Conservation (phyloP, 30 jellyfish, hydroid and myxozoan genomes). For the Aurelia aurita region DNA sequence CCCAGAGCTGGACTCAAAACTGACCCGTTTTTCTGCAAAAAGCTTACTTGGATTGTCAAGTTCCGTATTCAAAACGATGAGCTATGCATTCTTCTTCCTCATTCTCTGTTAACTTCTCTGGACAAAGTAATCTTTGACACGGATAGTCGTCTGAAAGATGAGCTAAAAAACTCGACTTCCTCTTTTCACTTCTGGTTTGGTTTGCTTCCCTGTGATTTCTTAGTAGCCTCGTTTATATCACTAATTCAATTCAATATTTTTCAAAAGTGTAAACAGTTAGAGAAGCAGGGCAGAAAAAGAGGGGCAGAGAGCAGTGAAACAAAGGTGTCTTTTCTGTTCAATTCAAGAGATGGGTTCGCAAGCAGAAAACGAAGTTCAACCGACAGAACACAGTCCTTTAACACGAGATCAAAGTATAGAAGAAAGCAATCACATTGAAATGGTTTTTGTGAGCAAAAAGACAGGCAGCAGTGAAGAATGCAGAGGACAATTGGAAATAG, state of each 20-base stretch:
- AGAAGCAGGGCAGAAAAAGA: neutral
- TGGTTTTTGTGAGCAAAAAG: constrained; percentile 27
- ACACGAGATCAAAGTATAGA: constrained; percentile 2
- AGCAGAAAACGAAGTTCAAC: neutral
- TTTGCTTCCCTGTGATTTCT: neutral
- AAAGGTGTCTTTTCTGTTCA: neutral
- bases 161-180: too few species aligned
- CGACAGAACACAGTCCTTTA: constrained; percentile 45
- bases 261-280: neutral
- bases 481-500: too few species aligned
- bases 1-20: too few species aligned
- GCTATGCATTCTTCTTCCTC: too few species aligned
- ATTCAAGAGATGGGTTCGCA: neutral
- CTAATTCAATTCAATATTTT: neutral
- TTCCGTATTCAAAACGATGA: too few species aligned
- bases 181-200: too few species aligned
- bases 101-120: too few species aligned
- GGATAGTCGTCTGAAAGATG: too few species aligned
- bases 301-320: neutral
- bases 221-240: neutral
- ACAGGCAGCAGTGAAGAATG: too few species aligned
- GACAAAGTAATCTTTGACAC: too few species aligned
- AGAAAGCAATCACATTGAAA: constrained; percentile 42
- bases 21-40: too few species aligned
- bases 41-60: too few species aligned